Conservation (phyloP, 2,888 invertebrate genomes). For the Cosmia trapezina region DNA sequence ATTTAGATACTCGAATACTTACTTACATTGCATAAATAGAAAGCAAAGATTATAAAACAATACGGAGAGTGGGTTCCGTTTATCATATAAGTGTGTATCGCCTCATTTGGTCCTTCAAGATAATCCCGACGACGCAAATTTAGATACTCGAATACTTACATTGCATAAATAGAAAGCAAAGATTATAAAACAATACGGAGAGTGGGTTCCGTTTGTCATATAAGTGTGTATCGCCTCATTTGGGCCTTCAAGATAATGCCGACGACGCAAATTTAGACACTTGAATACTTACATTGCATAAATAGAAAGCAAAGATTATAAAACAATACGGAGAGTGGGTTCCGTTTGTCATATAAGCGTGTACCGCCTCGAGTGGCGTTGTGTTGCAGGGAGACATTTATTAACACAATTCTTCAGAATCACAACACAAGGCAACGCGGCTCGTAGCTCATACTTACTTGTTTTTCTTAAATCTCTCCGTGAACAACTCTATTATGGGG, state of each 20-base stretch:
- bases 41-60: slow-evolving; percentile 73
- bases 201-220: slow-evolving; percentile 62
- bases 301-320: slow-evolving; percentile 69
- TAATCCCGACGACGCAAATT: slow-evolving; percentile 32
- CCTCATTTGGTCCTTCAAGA: slow-evolving; percentile 38
- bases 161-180: slow-evolving; percentile 59
- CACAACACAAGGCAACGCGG: slow-evolving; percentile 72
- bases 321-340: slow-evolving; percentile 69
- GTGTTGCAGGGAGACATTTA: slow-evolving; percentile 60
- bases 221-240: slow-evolving; percentile 60
- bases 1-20: slow-evolving; percentile 52
- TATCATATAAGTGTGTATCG: slow-evolving; percentile 63
- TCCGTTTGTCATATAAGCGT: slow-evolving; percentile 64
- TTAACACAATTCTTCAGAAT: slow-evolving; percentile 80
- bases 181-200: slow-evolving; percentile 74
- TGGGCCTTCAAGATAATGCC: slow-evolving; percentile 21
- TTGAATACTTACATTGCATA: slow-evolving; percentile 54
- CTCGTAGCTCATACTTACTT: slow-evolving; percentile 79
- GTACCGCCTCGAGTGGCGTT: slow-evolving; percentile 58
- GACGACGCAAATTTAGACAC: slow-evolving; percentile 41
- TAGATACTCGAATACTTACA: slow-evolving; percentile 53
- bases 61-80: slow-evolving; percentile 63
- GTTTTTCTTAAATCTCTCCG: slow-evolving; percentile 89
- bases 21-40: slow-evolving; percentile 56
- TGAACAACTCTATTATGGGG: slow-evolving; percentile 88